Conservation (phyloP, 2,113 vertebrate genomes). For the Otis tarda region DNA sequence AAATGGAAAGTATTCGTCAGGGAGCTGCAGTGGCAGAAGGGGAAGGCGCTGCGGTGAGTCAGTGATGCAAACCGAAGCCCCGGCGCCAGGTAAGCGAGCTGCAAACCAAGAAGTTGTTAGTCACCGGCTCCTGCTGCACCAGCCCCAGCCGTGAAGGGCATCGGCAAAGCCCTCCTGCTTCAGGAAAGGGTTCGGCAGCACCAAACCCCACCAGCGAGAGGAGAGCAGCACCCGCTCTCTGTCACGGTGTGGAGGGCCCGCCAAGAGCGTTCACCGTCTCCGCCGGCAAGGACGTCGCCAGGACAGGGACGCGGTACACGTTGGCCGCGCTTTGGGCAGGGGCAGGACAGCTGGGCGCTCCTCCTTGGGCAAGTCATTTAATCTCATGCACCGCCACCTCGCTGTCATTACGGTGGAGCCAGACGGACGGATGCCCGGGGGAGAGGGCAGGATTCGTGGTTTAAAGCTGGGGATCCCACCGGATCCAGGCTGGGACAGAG, state of each 20-base stretch:
- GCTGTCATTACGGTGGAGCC: not conserved
- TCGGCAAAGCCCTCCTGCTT: not conserved
- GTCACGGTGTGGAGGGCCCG: fast-evolving
- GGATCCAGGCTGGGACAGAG: not conserved
- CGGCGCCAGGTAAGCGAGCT: not conserved
- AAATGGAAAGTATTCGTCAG: slow-evolving; percentile 48
- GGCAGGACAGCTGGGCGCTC: not conserved
- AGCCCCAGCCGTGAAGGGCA: not conserved
- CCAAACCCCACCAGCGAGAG: fast-evolving
- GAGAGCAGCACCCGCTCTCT: not conserved
- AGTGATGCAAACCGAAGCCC: not conserved
- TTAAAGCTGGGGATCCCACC: not conserved
- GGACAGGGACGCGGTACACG: fast-evolving
- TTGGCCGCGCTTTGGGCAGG: not conserved
- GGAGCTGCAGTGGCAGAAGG: not conserved
- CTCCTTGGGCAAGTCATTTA: not conserved
- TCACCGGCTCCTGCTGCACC: not conserved
- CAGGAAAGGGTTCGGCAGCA: fast-evolving
- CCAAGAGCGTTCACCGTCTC: not conserved
- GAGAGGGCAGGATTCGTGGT: not conserved
- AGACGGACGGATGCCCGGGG: slow-evolving; percentile 27
- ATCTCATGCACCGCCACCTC: not conserved
- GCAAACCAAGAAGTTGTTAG: not conserved
- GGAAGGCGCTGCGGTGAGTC: slow-evolving; percentile 7
- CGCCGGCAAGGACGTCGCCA: fast-evolving